A percentile compares a stretch with the other conserved stretches of the same genome.
phyloP scores from a whole-genome alignment of 1,140 invertebrate genomes.

The Helicorthomorpha holstii region DNA sequence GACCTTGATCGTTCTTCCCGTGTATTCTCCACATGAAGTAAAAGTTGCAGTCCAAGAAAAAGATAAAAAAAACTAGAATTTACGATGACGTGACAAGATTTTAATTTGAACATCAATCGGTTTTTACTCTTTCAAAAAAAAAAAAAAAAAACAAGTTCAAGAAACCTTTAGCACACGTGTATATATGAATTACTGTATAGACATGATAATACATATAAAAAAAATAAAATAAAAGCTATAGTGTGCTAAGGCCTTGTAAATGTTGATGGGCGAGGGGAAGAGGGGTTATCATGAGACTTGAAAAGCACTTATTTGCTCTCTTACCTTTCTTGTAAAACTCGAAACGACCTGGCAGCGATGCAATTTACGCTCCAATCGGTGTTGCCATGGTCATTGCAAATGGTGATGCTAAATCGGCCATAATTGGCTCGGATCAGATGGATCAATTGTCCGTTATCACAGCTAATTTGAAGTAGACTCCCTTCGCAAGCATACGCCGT shows the following conservation, averaged over 20 bases:
- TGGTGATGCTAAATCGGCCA: slow-evolving; percentile 84
- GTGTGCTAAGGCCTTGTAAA: background rate
- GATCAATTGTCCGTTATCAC: slow-evolving; percentile 69
- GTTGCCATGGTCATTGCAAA: slow-evolving; percentile 89
- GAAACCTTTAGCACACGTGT: too few species aligned
- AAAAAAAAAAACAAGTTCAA: too few species aligned
- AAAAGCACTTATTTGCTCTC: too few species aligned
- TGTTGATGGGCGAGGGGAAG: background rate
- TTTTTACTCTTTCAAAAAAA: too few species aligned
- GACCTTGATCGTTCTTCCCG: too few species aligned
- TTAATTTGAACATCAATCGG: too few species aligned
- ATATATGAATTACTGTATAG: background rate
- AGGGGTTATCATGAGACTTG: too few species aligned
- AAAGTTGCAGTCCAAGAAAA: too few species aligned
- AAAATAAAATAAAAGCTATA: background rate
- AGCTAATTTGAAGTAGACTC: slow-evolving; percentile 68
- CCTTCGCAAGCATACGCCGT: slow-evolving; percentile 89
- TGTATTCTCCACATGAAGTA: too few species aligned
- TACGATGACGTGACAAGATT: too few species aligned
- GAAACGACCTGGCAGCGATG: slow-evolving; percentile 47
- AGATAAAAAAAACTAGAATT: too few species aligned
- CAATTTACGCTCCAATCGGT: slow-evolving; percentile 95
- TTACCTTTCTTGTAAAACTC: slow-evolving; percentile 30
- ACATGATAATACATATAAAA: background rate
- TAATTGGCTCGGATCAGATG: slow-evolving; percentile 87